Base-by-base conservation (phyloP, 2,888 invertebrate genomes). In the Euzophera pinguis region DNA sequence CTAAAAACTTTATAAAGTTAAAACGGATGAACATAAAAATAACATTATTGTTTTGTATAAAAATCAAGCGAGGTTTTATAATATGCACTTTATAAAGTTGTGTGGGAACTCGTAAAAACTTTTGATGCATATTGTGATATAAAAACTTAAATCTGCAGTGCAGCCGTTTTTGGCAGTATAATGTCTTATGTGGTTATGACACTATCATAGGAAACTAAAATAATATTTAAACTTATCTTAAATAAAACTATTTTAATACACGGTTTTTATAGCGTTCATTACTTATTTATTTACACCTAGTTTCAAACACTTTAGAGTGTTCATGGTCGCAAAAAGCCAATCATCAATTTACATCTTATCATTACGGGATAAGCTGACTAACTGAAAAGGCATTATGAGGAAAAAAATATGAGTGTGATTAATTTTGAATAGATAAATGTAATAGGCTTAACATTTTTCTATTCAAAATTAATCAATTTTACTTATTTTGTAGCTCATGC, bases 91-190 rank as follows among this genome's bases (percentile, higher is more conserved):
- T 14, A 10, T 4, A 16, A 45, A 45, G 32, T 45, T 59, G 22
- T 3, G 22, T 22, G 54, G 58, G 64, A 55, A 29, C n/a, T 27
- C 12, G 22, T 17, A 7, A 27, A 6, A 22, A 43, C 45, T 45
- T 45, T 45, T 16, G 45, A 14, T 14, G 16, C 13, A 13, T 34
- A 29, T 48, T 34, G 17, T 35, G 5, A 38, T 34, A 13, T 45
- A 45, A 45, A 45, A 45, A 45, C 32, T 45, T 45, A 34, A 14
- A 32, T 45, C 45, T 45, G 45, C 45, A 45, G 9, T 45, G 45
- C 45, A 16, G 45, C 1, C 32, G 45, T 32, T 45, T 34, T 45
- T 34, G 8, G n/a, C 38, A 13, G 39, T n/a, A 14, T 17, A 32
- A 27, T 43, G 16, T 39, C 8, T 8, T 7, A 39, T 12, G 3